Evolutionary conservation across 2,888 invertebrate species (phyloP), one percentile per base, ranked within the genome.

Genomic region (Helobdella robusta): DNA sequence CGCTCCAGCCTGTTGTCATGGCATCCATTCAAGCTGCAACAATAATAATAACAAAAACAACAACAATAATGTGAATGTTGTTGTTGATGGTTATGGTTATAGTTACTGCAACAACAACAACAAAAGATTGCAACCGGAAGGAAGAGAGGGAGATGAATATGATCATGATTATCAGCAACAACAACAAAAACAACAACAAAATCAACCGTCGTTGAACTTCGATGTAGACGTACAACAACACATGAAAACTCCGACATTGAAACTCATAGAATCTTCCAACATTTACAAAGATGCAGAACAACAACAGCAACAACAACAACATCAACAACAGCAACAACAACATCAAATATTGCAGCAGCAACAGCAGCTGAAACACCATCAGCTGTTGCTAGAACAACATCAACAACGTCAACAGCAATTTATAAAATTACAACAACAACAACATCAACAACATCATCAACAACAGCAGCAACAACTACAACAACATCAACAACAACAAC

Each of bases 281-380:
- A 56, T 56, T 25, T 56, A 56, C 56, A 25, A 56, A 56, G 56
- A 56, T 4, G 28, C 28, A 30, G 56, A 28, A 5, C 56, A 28
- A 32, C 25, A 56, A 30, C 56, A 28, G 25, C 44, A 60, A 5
- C 60, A 44, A 11, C 59, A 59, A 28, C 30, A 50, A 50, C 50
- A 8, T 6, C 50, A 50, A 50, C 50, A 59, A 30, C 34, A 30
- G 34, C 15, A 34, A 35, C 20, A 4, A 35, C 35, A 15, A 32
- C 34, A 30, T 30, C 59, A 59, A 59, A 5, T 35, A 32, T 18
- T 35, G 5, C 56, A 56, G 1, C 25, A 25, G 25, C 25, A 2
- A 25, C 15, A 54, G 20, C 25, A n/a, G 2, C 1, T 32, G 8
- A 8, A n/a, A 28, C 15, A n/a, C 56, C 25, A 28, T 8, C 18